A percentile compares a stretch with the other conserved stretches of the same genome.
phyloP scores from a whole-genome alignment of 2,888 invertebrate species.

The Cephus pulcher region DNA sequence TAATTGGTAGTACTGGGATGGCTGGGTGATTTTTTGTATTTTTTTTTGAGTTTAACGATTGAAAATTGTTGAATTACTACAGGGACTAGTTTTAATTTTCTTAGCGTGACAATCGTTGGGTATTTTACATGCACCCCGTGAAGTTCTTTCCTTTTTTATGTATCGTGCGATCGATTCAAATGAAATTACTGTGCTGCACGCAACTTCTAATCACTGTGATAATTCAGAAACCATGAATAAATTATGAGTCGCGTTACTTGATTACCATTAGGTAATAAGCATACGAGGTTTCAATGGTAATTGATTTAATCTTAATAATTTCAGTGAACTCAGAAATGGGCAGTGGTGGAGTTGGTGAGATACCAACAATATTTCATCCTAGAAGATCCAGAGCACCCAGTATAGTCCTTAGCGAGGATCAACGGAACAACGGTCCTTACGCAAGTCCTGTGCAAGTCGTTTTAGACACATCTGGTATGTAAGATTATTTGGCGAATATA shows the following conservation, averaged over 20 bases:
- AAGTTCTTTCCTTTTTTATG: neutral
- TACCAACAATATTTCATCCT: conserved; percentile 63
- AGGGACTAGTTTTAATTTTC: neutral
- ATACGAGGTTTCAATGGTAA: neutral
- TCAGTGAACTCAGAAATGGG: conserved; percentile 39
- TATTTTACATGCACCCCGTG: neutral
- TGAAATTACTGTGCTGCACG: neutral
- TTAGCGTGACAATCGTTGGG: neutral
- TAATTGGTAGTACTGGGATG: neutral
- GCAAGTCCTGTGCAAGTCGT: conserved; percentile 48
- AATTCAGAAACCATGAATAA: neutral
- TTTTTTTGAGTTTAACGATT: neutral
- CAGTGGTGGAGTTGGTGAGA: conserved; percentile 55
- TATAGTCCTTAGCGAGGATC: conserved; percentile 54
- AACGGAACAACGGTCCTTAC: conserved; percentile 45
- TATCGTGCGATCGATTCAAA: neutral
- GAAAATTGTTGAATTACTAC: neutral
- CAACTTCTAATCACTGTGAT: neutral
- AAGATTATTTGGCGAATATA: neutral
- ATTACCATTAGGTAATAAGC: neutral
- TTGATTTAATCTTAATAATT: neutral
- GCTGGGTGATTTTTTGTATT: neutral
- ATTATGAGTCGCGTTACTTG: neutral
- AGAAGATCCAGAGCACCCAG: conserved; percentile 55
- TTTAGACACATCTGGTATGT: conserved; percentile 47